Base-by-base conservation (phyloP, 2,888 invertebrate species). In the Heliconius ethilla region DNA sequence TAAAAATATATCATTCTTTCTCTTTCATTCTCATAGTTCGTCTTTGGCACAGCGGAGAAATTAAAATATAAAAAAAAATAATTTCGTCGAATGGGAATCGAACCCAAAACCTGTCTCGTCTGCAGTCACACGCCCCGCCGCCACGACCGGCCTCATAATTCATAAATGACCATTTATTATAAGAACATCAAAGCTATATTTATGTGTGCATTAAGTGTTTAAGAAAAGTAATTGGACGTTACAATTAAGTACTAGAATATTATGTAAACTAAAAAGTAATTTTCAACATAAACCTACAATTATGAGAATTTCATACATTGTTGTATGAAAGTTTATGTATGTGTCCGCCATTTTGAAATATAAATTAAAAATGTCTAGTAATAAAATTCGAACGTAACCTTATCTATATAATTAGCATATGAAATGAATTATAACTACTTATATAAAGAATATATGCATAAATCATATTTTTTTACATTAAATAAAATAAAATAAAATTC, bases 221-320 rank as follows among this genome's bases (percentile, higher is more conserved):
- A 73, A 62, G 25, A 40, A 73, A 73, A 15, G 40, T 73, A 63
- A 62, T 73, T 27, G 73, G 62, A 62, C 59, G 73, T 63, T 40
- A 63, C 40, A 73, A 63, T 73, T 63, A 73, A 73, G 10, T 18
- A 63, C 40, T 59, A 62, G 11, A 11, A 55, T 62, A 62, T 62
- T 59, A 62, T 40, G 37, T 73, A 62, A 73, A 37, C 25, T 62
- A 63, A 63, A 25, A 63, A 63, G 25, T 63, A 63, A 73, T 72
- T 72, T 72, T 9, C 37, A 37, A 37, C 18, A 18, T 25, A 33
- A 62, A 59, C 25, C 62, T 63, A n/a, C 4, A 40, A 73, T 73
- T 73, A 62, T 62, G 6, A 59, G 6, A 72, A 73, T 33, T 62
- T 37, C 62, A n/a, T 40, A 73, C 37, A 73, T 22, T 63, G 73